These are phyloP conservation scores for Fregetta grallaria DNA, from an alignment of 2,113 vertebrate genomes.

Conservation along the genomic window DNA sequence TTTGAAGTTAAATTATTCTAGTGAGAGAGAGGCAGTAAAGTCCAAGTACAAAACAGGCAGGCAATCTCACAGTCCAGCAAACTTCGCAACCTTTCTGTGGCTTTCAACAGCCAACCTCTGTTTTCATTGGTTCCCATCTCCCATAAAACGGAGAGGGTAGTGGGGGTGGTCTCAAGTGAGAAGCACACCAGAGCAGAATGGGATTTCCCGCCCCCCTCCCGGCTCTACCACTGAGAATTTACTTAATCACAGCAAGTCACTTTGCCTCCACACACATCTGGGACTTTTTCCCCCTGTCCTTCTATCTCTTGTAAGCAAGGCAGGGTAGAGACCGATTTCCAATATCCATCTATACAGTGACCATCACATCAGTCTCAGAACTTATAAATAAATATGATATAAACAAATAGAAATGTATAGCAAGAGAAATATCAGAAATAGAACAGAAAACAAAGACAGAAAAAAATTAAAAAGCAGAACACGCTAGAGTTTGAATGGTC, in stretches of 20 bases:
- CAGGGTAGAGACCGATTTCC: neutral
- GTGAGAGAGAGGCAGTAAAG: neutral
- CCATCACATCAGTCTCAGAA: neutral
- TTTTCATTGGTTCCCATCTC: neutral
- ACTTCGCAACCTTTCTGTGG: neutral
- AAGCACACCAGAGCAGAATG: neutral
- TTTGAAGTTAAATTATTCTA: neutral
- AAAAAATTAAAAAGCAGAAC: neutral
- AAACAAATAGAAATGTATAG: neutral
- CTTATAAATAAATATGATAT: neutral
- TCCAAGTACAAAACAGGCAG: neutral
- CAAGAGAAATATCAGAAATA: neutral
- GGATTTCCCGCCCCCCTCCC: too few relatives aligned
- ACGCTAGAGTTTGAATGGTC: neutral
- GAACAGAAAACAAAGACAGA: neutral
- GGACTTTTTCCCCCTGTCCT: neutral
- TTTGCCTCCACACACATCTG: neutral
- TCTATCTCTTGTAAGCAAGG: neutral
- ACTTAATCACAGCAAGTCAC: neutral
- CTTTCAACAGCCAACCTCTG: neutral
- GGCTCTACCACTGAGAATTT: neutral
- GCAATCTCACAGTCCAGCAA: neutral
- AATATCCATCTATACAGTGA: neutral
- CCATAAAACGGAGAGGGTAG: neutral
- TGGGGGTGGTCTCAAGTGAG: neutral